These are phyloP conservation scores for Aspidapion aeneum DNA, from an alignment of 2,888 invertebrate species.

Conservation along the genomic window DNA sequence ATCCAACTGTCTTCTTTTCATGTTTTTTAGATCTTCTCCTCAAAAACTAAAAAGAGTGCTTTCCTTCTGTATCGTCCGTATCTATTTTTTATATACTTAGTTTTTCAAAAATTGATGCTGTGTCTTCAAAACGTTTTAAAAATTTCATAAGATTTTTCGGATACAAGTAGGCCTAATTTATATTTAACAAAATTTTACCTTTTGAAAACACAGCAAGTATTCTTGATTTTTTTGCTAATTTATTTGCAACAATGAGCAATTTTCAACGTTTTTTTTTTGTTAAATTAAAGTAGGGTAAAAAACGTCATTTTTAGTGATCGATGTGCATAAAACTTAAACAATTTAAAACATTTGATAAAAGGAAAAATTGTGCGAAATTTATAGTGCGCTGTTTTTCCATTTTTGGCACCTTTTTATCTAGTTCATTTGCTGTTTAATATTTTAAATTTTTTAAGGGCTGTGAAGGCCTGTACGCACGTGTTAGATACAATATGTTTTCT, in stretches of 20 bases:
- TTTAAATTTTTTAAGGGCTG: no score
- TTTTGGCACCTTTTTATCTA: no score
- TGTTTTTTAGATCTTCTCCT: neutral
- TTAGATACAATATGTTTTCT: no score
- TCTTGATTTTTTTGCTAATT: neutral
- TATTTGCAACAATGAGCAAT: neutral
- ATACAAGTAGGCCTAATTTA: neutral
- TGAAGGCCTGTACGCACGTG: no score
- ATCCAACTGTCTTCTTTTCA: slow-evolving; percentile 42
- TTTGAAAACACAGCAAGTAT: neutral
- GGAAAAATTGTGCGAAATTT: no score
- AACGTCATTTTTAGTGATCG: neutral
- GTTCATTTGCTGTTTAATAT: no score
- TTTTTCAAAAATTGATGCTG: neutral
- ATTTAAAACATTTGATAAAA: no score
- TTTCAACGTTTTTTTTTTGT: neutral
- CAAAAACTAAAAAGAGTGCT: neutral
- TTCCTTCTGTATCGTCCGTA: neutral
- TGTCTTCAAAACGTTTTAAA: neutral
- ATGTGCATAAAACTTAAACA: neutral
- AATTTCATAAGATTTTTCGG: neutral
- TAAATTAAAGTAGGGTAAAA: neutral
- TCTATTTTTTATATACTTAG: neutral
- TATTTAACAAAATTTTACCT: neutral
- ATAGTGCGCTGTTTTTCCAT: no score